Evolutionary conservation across 1,140 invertebrate species (phyloP), one percentile per base, ranked within the genome.

Genomic region (Oscheius sp.): DNA sequence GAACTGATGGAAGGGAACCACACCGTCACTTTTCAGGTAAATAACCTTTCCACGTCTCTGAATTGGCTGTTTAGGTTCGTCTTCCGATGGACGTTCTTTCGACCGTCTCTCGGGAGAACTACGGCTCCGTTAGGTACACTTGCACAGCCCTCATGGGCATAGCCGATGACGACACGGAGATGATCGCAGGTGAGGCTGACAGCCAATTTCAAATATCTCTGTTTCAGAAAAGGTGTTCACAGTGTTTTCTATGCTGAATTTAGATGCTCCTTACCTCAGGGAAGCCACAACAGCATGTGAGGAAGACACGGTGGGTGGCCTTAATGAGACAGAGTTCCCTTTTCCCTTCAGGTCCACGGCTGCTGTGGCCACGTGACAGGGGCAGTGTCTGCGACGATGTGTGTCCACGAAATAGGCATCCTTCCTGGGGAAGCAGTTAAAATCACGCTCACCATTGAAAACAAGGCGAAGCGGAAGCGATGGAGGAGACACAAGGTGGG

Each of bases 361-460:
- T 74, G 73, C 63, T 74, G 73, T 68, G 65, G 73, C 20, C 65
- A 65, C 42, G 35, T 36, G 34, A 35, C 45, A 20, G 73, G 73
- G 0, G 35, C 65, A 1, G 28, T 74, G 7, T 38, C 42, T 28
- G 73, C 67, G 23, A 49, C 65, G 13, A 69, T 74, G 73, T 32
- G 55, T 35, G 32, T 74, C 26, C 69, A 59, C 23, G 74, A 74
- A 31, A 70, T 68, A 20, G 73, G 73, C 2, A 34, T 74, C 31
- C 45, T 76, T 29, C 52, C 74, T 23, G 74, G 74, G 35, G 73
- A 72, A 58, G 68, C 68, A 1, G 59, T 59, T 28, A 52, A 63
- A 49, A 76, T 76, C 32, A 65, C 64, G 34, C 45, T 76, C 29
- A 61, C 66, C 3, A 66, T 76, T 18, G 74, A 76, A 58, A 75